Evolutionary conservation across 30 jellyfish, hydroid and myxozoan genomes (phyloP).

Genomic region (Cassiopea andromeda): DNA sequence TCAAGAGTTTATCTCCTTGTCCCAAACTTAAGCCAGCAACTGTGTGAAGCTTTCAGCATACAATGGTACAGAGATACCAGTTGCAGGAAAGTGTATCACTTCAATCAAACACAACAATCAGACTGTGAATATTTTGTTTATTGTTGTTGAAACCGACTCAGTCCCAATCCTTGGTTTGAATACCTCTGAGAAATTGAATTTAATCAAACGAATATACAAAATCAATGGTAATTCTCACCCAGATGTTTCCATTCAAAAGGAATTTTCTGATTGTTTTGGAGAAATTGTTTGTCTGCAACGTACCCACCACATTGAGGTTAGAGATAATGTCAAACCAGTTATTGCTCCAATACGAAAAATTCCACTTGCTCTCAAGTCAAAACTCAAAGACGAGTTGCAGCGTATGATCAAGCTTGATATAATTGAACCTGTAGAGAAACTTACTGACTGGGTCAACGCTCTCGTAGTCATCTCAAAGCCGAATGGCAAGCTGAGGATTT

Average conservation of each 20-base stretch:
- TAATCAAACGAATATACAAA: slow-evolving; percentile 51
- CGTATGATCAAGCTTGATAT: slow-evolving; percentile 1
- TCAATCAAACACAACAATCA: slow-evolving; percentile 30
- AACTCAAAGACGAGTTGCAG: slow-evolving; percentile 20
- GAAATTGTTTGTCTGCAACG: neutral
- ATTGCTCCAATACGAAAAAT: slow-evolving; percentile 14
- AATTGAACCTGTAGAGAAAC: slow-evolving; percentile 36
- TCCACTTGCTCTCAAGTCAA: slow-evolving; percentile 20
- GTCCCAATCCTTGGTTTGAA: slow-evolving; percentile 68
- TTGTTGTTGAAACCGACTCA: slow-evolving; percentile 49
- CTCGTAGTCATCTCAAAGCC: slow-evolving; percentile 27
- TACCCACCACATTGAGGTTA: neutral
- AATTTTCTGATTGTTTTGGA: neutral
- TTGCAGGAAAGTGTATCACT: slow-evolving; percentile 51
- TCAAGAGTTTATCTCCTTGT: slow-evolving; percentile 27
- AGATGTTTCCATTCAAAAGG: neutral
- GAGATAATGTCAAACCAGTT: neutral
- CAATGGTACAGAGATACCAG: slow-evolving; percentile 32
- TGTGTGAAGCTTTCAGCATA: slow-evolving; percentile 48
- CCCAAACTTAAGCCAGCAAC: slow-evolving; percentile 58
- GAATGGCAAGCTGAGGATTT: slow-evolving; percentile 31
- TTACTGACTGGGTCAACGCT: slow-evolving; percentile 58
- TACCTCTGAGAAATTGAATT: slow-evolving; percentile 38
- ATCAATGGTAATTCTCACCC: slow-evolving; percentile 12
- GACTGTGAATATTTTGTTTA: slow-evolving; percentile 14